These are phyloP conservation scores for Eilema sororculum DNA, from an alignment of 2,888 invertebrate species.

Conservation along the genomic window DNA sequence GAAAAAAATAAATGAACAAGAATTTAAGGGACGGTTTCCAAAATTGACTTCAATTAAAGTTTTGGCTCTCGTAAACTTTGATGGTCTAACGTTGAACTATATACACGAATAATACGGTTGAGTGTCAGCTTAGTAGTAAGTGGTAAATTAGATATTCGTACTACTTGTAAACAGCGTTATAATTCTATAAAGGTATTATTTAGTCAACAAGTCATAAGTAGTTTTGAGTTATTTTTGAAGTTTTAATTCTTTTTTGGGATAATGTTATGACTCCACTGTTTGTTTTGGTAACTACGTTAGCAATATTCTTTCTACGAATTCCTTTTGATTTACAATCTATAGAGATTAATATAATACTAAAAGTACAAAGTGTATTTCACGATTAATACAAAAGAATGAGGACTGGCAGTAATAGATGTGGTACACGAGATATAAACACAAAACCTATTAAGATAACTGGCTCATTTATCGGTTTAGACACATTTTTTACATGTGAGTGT, in stretches of 20 bases:
- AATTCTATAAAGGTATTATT: background rate
- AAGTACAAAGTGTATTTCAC: background rate
- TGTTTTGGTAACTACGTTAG: background rate
- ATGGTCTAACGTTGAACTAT: slow-evolving; percentile 62
- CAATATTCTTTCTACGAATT: background rate
- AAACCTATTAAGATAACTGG: slow-evolving; percentile 17
- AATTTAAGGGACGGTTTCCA: background rate
- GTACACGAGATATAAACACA: slow-evolving; percentile 18
- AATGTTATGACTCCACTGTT: background rate
- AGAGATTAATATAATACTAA: background rate
- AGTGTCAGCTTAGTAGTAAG: slow-evolving; percentile 29
- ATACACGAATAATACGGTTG: slow-evolving; percentile 53
- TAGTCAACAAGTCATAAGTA: background rate
- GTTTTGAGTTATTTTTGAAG: background rate
- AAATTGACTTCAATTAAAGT: background rate
- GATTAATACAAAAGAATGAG: slow-evolving; percentile 18
- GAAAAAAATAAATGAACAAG: background rate
- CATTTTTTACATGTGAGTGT: slow-evolving; percentile 47
- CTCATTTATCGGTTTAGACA: slow-evolving; percentile 22
- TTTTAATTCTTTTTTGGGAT: background rate
- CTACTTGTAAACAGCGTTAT: background rate
- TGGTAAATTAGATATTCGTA: slow-evolving; percentile 12
- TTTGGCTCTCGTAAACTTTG: slow-evolving; percentile 55
- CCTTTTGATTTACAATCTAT: background rate
- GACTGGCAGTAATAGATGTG: slow-evolving; percentile 8